Evolutionary conservation across 2,888 invertebrate species (phyloP).

Genomic region (Augochlorella aurata): DNA sequence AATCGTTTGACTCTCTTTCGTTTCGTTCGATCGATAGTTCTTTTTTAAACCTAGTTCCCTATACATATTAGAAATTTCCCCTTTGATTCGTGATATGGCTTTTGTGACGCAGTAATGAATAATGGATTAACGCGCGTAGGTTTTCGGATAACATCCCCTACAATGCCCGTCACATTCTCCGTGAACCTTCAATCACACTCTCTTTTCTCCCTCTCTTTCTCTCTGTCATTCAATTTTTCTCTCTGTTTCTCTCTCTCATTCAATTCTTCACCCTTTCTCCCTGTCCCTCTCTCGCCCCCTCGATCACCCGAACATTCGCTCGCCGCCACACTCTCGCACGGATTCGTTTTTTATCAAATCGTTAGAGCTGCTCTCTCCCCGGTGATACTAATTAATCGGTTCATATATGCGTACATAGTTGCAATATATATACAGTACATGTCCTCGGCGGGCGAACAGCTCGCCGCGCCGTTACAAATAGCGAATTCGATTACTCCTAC

Average conservation of each 20-base stretch:
- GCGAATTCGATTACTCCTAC: constrained; percentile 46
- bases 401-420: constrained; percentile 48
- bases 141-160: constrained; percentile 29
- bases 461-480: constrained; percentile 21
- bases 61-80: constrained; percentile 67
- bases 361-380: constrained; percentile 30
- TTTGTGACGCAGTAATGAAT: constrained; percentile 66
- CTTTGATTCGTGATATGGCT: constrained; percentile 75
- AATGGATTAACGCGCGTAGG: constrained; percentile 63
- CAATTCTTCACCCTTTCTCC: not conserved
- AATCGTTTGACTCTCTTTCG: constrained; percentile 50
- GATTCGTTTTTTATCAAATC: constrained; percentile 45
- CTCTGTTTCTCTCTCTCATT: not conserved
- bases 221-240: constrained; percentile 2
- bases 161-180: constrained; percentile 30
- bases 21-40: constrained; percentile 49
- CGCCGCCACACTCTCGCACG: not conserved
- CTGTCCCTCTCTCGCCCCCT: not conserved
- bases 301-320: not conserved
- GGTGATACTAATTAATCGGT: constrained; percentile 50
- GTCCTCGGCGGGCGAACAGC: constrained; percentile 34
- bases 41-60: constrained; percentile 27
- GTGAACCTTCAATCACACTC: not conserved
- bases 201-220: not conserved
- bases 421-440: constrained; percentile 61